Percentiles rank a stretch among this genome's conserved stretches.
phyloP scores from a whole-genome alignment of 2,888 invertebrate species.

The Acanthacorydalis orientalis region DNA sequence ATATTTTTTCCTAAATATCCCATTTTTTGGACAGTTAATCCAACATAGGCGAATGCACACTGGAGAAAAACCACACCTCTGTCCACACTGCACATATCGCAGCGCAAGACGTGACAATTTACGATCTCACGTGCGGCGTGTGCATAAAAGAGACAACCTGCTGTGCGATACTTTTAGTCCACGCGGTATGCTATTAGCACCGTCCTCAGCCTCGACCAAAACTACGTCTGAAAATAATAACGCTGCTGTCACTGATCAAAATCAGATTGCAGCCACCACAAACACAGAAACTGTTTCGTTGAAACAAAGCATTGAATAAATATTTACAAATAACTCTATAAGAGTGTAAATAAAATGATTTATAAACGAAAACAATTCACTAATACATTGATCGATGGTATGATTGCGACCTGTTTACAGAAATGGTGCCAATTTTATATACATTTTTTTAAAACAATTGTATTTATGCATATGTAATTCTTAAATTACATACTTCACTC shows the following conservation, averaged over 20 bases:
- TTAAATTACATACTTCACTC: too few species aligned
- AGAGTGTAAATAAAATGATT: too few species aligned
- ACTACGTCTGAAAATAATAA: not conserved
- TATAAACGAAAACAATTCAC: too few species aligned
- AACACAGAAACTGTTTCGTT: not conserved
- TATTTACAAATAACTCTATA: too few species aligned
- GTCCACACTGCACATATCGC: conserved; percentile 36
- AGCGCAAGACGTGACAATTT: conserved; percentile 36
- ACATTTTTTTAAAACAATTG: too few species aligned
- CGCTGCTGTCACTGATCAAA: not conserved
- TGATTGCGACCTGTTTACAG: too few species aligned
- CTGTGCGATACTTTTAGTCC: conserved; percentile 38
- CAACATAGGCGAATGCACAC: conserved; percentile 39
- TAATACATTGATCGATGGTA: too few species aligned
- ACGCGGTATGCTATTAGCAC: conserved; percentile 27
- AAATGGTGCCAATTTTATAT: too few species aligned
- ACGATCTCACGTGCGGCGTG: conserved; percentile 34
- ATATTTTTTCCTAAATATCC: too few species aligned
- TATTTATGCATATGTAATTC: too few species aligned
- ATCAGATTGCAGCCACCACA: not conserved
- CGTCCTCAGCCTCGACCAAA: conserved; percentile 11
- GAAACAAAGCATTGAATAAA: too few species aligned
- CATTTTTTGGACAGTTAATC: conserved; percentile 22
- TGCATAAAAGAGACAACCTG: conserved; percentile 36
- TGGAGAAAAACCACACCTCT: conserved; percentile 36